Percentiles rank a stretch among this genome's conserved stretches.
Evolutionary conservation across 1,140 invertebrate species (phyloP).

Genomic region (Diorhabda elongata): DNA sequence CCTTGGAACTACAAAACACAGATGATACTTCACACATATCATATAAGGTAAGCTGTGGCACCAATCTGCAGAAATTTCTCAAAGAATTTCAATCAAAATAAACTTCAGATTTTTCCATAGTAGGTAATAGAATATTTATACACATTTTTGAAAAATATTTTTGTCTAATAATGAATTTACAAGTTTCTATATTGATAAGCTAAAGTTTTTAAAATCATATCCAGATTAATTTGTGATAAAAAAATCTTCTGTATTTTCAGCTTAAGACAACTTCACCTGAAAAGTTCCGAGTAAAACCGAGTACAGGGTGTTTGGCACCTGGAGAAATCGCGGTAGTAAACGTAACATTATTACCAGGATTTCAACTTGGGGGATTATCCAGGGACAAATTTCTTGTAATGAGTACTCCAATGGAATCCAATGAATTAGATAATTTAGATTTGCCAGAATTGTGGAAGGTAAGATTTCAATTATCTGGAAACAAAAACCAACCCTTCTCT

Average conservation of each 20-base stretch:
- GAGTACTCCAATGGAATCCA: constrained; percentile 56
- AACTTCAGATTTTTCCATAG: not conserved
- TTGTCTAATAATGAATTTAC: not conserved
- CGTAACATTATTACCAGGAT: constrained; percentile 55
- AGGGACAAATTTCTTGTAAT: constrained; percentile 70
- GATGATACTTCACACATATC: constrained; percentile 60
- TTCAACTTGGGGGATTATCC: constrained; percentile 51
- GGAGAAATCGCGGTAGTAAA: constrained; percentile 52
- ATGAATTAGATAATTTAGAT: constrained; percentile 49
- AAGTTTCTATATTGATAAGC: not conserved
- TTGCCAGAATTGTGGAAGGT: constrained; percentile 63
- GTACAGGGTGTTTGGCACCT: constrained; percentile 66
- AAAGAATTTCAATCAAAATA: not conserved
- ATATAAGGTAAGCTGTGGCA: constrained; percentile 60
- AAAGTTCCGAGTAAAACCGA: constrained; percentile 86
- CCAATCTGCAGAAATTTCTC: not conserved
- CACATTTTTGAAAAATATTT: not conserved
- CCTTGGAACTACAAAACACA: constrained; percentile 64
- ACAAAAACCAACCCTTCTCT: too few species aligned
- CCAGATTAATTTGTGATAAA: too few species aligned
- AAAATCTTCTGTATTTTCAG: constrained; percentile 48
- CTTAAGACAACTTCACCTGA: constrained; percentile 75
- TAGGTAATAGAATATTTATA: not conserved
- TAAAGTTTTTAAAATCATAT: too few species aligned
- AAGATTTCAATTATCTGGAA: constrained; percentile 17